Percentiles rank a stretch among this genome's conserved stretches.
These are phyloP conservation scores for Aradus depressus DNA, from an alignment of 2,888 invertebrate genomes.

Conservation along the genomic window DNA sequence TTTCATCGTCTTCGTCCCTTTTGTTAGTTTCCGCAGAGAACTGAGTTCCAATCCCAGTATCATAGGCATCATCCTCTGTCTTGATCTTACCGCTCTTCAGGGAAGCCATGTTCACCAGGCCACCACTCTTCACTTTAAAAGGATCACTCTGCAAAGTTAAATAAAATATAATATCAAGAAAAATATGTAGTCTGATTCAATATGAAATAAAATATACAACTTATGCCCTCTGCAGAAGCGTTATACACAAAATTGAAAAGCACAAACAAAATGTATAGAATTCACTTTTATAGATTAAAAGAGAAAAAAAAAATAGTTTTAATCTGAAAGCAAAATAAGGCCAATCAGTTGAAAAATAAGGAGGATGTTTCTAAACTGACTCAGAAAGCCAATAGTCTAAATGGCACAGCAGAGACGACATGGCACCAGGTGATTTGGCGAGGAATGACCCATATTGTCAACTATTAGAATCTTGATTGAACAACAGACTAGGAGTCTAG, in stretches of 20 bases:
- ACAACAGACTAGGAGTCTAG: too few relatives aligned
- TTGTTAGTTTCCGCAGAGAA: slow-evolving; percentile 98
- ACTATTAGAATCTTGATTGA: too few relatives aligned
- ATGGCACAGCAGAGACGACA: too few relatives aligned
- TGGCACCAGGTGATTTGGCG: too few relatives aligned
- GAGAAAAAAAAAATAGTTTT: slow-evolving; percentile 3
- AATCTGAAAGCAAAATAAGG: too few relatives aligned
- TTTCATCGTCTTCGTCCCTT: slow-evolving; percentile 96
- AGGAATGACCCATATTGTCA: too few relatives aligned
- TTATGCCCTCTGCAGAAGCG: background rate
- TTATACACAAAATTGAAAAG: too few relatives aligned
- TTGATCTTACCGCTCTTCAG: slow-evolving; percentile 69
- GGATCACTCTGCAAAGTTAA: slow-evolving; percentile 49
- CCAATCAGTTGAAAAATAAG: too few relatives aligned
- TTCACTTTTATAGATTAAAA: slow-evolving; percentile 14
- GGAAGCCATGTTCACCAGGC: slow-evolving; percentile 80
- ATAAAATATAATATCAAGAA: background rate
- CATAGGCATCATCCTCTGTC: slow-evolving; percentile 80
- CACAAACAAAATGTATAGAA: slow-evolving; percentile 3
- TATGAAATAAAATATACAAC: background rate
- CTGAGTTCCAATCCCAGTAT: slow-evolving; percentile 88
- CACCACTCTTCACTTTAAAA: slow-evolving; percentile 68
- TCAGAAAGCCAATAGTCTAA: too few relatives aligned
- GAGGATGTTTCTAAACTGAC: too few relatives aligned
- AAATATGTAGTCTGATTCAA: background rate